phyloP scores from a whole-genome alignment of 2,888 invertebrate species.

The Andrena chrysosceles region DNA sequence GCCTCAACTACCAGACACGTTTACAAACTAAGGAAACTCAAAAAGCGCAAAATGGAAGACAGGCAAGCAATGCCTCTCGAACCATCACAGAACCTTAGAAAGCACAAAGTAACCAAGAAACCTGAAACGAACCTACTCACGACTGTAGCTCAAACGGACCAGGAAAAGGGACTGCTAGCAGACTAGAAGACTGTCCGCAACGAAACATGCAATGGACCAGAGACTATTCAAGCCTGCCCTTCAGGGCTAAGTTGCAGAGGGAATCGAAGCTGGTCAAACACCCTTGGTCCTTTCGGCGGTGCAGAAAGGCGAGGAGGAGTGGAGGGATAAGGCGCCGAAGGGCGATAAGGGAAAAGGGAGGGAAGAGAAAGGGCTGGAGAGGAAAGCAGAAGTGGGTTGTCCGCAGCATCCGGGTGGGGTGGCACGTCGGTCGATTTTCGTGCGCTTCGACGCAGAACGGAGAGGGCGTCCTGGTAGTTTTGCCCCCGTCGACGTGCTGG shows the following conservation, averaged over 20 bases:
- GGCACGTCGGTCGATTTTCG: constrained; percentile 70
- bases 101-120: neutral
- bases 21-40: too few species aligned
- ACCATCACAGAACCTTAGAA: too few species aligned
- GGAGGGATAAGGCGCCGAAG: neutral
- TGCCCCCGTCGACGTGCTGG: constrained; percentile 34
- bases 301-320: neutral
- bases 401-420: constrained; percentile 72
- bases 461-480: constrained; percentile 69
- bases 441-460: constrained; percentile 67
- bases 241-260: neutral
- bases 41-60: too few species aligned
- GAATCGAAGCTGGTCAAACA: neutral
- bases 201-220: neutral
- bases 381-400: constrained; percentile 45
- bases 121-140: neutral
- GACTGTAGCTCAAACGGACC: neutral
- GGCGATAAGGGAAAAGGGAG: neutral
- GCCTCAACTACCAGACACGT: too few species aligned
- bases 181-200: neutral
- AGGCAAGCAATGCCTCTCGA: too few species aligned
- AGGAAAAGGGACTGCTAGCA: neutral
- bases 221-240: neutral
- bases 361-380: constrained; percentile 7
- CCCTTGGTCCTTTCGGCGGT: neutral